These are phyloP conservation scores for Microplitis demolitor DNA, from an alignment of 1,140 invertebrate genomes.

Conservation along the genomic window DNA sequence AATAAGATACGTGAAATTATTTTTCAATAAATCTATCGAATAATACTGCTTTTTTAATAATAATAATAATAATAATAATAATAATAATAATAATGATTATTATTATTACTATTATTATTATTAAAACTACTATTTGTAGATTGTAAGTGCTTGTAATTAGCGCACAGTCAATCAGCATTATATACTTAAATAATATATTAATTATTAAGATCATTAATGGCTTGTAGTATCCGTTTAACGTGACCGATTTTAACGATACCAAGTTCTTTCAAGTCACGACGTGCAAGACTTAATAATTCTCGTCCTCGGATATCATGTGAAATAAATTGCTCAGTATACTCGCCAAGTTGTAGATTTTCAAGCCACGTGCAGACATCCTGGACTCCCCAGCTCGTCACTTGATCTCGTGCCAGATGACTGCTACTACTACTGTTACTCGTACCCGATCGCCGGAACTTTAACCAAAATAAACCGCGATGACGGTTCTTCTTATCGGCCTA, in stretches of 20 bases:
- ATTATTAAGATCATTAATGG: conserved; percentile 81
- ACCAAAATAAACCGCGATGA: conserved; percentile 66
- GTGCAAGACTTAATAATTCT: conserved; percentile 84
- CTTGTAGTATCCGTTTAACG: conserved; percentile 90
- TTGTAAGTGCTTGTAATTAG: neutral
- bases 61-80: neutral
- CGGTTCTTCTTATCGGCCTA: conserved; percentile 65
- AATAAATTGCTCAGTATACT: conserved; percentile 85
- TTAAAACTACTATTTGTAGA: too few species aligned
- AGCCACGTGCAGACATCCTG: conserved; percentile 83
- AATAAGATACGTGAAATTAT: too few species aligned
- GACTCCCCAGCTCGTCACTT: conserved; percentile 69
- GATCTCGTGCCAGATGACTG: conserved; percentile 53
- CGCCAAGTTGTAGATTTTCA: conserved; percentile 82
- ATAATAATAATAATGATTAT: too few species aligned
- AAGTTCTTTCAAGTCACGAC: conserved; percentile 85
- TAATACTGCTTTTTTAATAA: neutral
- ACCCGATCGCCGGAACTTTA: conserved; percentile 63
- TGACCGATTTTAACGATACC: conserved; percentile 94
- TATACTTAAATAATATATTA: conserved; percentile 28
- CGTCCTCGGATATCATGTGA: conserved; percentile 90
- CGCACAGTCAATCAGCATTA: neutral
- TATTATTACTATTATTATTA: neutral
- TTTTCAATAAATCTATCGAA: too few species aligned
- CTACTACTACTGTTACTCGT: conserved; percentile 45